Evolutionary conservation across 53 echinoderm and acorn worm genomes (phyloP), one percentile per base, ranked within the genome.

Genomic region (Mesocentrotus franciscanus): DNA sequence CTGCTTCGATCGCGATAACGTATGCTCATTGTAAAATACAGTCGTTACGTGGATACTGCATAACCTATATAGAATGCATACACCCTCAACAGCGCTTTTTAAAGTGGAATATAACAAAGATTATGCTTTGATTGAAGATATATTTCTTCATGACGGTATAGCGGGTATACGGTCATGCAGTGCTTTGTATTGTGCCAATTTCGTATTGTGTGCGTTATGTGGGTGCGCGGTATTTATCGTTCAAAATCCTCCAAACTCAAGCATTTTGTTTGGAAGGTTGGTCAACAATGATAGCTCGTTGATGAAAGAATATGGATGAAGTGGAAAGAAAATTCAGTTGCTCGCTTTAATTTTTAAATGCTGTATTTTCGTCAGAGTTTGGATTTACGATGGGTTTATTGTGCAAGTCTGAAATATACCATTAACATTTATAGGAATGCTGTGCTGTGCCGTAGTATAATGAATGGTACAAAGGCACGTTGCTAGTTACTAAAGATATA

Each of bases 161-260:
- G 32, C 11, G 1, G 13, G 6, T 58, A 87, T 57, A 18, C 42
- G 33, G 42, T 81, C 36, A 42, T 42, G 81, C 81, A 87, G 24
- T 27, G 13, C n/a, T n/a, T n/a, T 59, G 9, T 58, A 1, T 57
- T 35, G 24, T 58, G 87, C 58, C 87, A 87, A 87, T 57, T n/a
- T 87, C 58, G 20, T 57, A 87, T 36, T 42, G 42, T 57, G 87
- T 87, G 87, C 24, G 49, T 39, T 0, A 49, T 84, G 84, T 84
- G 84, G 84, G 84, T 49, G 84, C 49, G 84, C 1, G 16, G 42
- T 83, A 20, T 83, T 83, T 83, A 83, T 83, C 83, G 49, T 83
- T 30, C 83, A 36, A 83, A 35, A 16, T 83, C 0, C 49, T 83
- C 49, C 18, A 36, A 83, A 83, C 39, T 83, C 49, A 36, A 83